phyloP scores from a whole-genome alignment of 2,113 vertebrate species.

The Cyrtonyx montezumae region DNA sequence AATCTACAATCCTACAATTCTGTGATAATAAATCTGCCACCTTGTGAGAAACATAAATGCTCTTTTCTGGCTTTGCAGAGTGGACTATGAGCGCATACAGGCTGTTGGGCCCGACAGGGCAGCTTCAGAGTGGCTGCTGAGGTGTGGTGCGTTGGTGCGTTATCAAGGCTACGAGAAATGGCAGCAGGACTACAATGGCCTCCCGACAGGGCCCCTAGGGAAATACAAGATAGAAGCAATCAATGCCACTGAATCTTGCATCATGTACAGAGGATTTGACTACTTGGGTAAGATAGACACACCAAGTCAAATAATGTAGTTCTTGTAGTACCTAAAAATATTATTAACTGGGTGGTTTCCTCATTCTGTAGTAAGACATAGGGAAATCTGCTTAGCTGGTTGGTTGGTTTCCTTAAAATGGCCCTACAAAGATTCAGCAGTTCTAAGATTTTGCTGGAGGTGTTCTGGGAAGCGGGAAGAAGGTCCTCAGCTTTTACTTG shows the following conservation, averaged over 20 bases:
- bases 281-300: constrained; percentile 83
- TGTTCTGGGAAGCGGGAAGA: neutral
- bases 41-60: accelerated
- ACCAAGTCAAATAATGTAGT: accelerated
- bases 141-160: constrained; percentile 90
- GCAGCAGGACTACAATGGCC: constrained; percentile 92
- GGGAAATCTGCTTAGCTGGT: neutral
- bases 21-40: neutral
- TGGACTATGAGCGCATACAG: constrained; percentile 91
- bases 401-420: neutral
- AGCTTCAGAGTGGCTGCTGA: constrained; percentile 93
- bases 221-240: constrained; percentile 91
- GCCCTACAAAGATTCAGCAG: neutral
- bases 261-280: constrained; percentile 94
- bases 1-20: too few relatives aligned
- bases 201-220: constrained; percentile 87
- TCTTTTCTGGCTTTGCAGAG: constrained; percentile 74
- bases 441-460: neutral
- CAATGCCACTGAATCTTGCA: constrained; percentile 92
- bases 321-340: neutral
- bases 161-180: constrained; percentile 88
- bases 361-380: accelerated
- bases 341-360: accelerated
- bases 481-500: neutral
- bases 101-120: constrained; percentile 90